A percentile compares a stretch with the other conserved stretches of the same genome.
These are phyloP conservation scores for Hystrix brachyura DNA, from an alignment of 2,113 vertebrate species.

Conservation along the genomic window DNA sequence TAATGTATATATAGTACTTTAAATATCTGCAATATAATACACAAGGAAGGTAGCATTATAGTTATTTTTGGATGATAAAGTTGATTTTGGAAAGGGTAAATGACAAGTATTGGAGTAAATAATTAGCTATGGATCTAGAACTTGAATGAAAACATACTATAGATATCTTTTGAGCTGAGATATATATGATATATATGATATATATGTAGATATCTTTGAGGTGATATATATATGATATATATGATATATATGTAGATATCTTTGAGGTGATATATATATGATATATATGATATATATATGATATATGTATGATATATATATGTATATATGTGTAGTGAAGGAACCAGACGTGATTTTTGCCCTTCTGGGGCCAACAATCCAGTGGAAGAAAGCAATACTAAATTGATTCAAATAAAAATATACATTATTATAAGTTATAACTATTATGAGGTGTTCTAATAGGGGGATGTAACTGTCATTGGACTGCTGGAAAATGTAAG, in stretches of 20 bases:
- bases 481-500: neutral
- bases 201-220: too few species aligned
- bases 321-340: neutral
- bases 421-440: neutral
- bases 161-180: neutral
- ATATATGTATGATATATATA: neutral
- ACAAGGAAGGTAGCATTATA: neutral
- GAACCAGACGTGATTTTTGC: constrained; percentile 10
- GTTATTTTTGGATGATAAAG: constrained; percentile 54
- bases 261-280: too few species aligned
- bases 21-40: constrained; percentile 9
- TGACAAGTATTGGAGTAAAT: neutral
- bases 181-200: neutral
- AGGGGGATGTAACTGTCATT: neutral
- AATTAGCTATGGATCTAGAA: neutral
- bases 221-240: neutral
- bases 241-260: neutral
- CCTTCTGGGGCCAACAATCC: neutral
- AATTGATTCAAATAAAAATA: neutral
- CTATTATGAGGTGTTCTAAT: neutral
- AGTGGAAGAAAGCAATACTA: neutral
- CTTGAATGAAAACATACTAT: neutral
- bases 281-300: too few species aligned
- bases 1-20: neutral
- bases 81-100: constrained; percentile 46